Evolutionary conservation across 2,113 vertebrate genomes (phyloP).

Genomic region (Silurus asotus): DNA sequence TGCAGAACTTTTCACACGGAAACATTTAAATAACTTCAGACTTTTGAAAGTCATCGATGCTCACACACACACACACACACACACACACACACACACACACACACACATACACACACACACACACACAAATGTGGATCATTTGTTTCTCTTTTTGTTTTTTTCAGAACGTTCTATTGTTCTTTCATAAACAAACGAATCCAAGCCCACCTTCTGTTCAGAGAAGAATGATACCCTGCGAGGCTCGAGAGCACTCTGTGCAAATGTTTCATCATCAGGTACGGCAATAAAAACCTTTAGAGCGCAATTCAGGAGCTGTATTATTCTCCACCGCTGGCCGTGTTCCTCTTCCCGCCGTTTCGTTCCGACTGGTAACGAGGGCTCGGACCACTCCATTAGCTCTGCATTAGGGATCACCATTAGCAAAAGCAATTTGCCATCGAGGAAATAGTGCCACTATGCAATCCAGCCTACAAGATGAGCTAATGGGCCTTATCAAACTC

Average conservation of each 20-base stretch:
- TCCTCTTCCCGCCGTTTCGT: slow-evolving; percentile 25
- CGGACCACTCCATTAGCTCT: slow-evolving; percentile 72
- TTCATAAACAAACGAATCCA: slow-evolving; percentile 14
- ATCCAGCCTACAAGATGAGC: slow-evolving; percentile 58
- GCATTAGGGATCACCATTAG: slow-evolving; percentile 72
- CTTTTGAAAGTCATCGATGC: background rate
- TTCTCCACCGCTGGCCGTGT: background rate
- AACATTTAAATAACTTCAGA: background rate
- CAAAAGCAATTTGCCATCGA: slow-evolving; percentile 70
- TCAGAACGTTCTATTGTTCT: background rate
- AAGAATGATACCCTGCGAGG: background rate
- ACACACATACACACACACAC: background rate
- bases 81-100: background rate
- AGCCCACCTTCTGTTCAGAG: slow-evolving; percentile 2
- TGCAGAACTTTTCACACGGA: background rate
- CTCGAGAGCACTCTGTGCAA: background rate
- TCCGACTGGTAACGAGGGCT: slow-evolving; percentile 64
- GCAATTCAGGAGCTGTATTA: slow-evolving; percentile 1
- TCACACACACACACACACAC: background rate
- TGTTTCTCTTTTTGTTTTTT: background rate
- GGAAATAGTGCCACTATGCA: slow-evolving; percentile 64
- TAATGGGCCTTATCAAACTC: slow-evolving; percentile 71
- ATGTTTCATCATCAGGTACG: slow-evolving; percentile 10
- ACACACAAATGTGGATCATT: background rate
- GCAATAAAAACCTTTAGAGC: slow-evolving; percentile 23